Base-by-base conservation (phyloP, 2,888 invertebrate genomes). In the Dilophus febrilis region DNA sequence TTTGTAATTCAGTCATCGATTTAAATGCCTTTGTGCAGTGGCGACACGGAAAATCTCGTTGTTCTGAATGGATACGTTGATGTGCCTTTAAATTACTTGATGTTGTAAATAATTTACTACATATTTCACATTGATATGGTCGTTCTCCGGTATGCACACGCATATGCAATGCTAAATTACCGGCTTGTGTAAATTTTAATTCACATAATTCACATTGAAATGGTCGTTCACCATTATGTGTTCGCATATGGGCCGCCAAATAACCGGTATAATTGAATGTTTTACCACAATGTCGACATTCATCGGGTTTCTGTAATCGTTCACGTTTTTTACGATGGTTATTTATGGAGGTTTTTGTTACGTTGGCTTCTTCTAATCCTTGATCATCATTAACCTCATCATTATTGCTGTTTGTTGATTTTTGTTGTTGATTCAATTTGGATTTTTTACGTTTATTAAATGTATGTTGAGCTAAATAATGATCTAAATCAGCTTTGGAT, bases 141-240 rank as follows among this genome's bases (percentile, higher is more conserved):
- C 42, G 42, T 36, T 47, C 46, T 4, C 45, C 45, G 3, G 45
- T 45, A 28, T 46, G 46, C 3, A 37, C 43, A 26, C 46, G 38
- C 38, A 40, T 42, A 31, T 46, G 46, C 12, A 45, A 17, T 4
- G 35, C 35, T 19, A 46, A 38, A 38, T 46, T 46, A 11, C 45
- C 45, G 4, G 35, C 36, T 40, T 45, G 45, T 11, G 45, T 36
- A 31, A 46, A 46, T 11, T 35, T 42, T 29, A 42, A 43, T 10
- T 44, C 31, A 29, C 46, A 46, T 13, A 42, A 18, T 10, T 51
- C 48, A 37, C 57, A 57, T 42, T 52, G 47, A 42, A 48, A 56
- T 8, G 55, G 52, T 40, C 50, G 54, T 39, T 56, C 54, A 11
- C 53, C 55, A 0, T 51, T 51, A 45, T 56, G 56, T 3, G 49